Evolutionary conservation across 2,797 vertebrate genomes (phyloP), one percentile per base, ranked within the genome.

Genomic region (Mus caroli): DNA sequence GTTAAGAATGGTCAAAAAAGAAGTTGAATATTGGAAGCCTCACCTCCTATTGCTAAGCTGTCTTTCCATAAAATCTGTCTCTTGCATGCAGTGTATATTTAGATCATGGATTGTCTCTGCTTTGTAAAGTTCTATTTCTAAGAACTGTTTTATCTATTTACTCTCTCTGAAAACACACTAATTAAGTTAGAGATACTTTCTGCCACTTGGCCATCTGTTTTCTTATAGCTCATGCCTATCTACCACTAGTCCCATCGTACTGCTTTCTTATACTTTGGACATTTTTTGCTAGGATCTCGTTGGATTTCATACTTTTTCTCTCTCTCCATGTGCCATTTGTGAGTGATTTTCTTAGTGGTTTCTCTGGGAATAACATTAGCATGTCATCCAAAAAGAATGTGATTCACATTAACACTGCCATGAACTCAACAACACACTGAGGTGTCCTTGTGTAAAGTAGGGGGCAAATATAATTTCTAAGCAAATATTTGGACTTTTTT

Each of bases 21-120:
- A 80, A 17, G 5, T 28, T 6, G 6, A 17, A 15, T 60, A 64
- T 14, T 40, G 15, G 93, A 92, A 79, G 22, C 19, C 54, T 3
- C 9, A 86, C 11, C 34, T 34, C 46, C 43, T 88, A 19, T 46
- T 71, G 14, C 31, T 58, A n/a, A 90, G 37, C 26, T 88, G 17
- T 88, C 37, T 89, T 94, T 92, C 22, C 89, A 62, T 52, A 93
- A 89, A 73, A 6, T 62, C 9, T 40, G 40, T 85, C 4, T 85
- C 12, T 60, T 85, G 56, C 4, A 80, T 34, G 37, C 3, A 91
- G n/a, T 2, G 43, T 46, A 46, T 73, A 67, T 40, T 76, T 84
- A 28, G 34, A 26, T 80, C 3, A 58, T 22, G 26, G 37, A 75
- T 95, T 79, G 12, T 50, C 34, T 67, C 12, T n/a, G 22, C 34